phyloP scores from a whole-genome alignment of 2,113 vertebrate species.

The Epinephelus fuscoguttatus region DNA sequence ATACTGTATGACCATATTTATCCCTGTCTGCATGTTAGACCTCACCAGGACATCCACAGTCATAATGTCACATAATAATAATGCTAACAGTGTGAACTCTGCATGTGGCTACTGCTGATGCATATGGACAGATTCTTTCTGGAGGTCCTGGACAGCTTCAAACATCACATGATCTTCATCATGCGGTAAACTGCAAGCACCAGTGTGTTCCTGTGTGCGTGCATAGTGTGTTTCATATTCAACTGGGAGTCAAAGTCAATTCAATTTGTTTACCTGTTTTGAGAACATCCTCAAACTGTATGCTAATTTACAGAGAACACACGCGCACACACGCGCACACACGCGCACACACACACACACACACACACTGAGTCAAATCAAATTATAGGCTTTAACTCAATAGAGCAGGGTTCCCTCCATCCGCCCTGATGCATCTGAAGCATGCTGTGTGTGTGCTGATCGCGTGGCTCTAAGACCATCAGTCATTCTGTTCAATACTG shows the following conservation, averaged over 20 bases:
- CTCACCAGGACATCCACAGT: neutral
- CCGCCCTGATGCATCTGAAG: slow-evolving; percentile 36
- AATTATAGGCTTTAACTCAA: slow-evolving; percentile 73
- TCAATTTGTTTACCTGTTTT: slow-evolving; percentile 21
- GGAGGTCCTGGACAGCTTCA: slow-evolving; percentile 5
- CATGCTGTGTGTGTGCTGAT: neutral
- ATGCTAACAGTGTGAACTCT: neutral
- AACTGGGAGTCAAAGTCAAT: slow-evolving; percentile 16
- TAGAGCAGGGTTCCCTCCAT: slow-evolving; percentile 64
- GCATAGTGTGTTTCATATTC: neutral
- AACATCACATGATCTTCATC: slow-evolving; percentile 38
- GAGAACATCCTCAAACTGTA: slow-evolving; percentile 26
- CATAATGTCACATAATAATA: neutral
- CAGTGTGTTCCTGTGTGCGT: neutral
- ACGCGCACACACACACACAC: slow-evolving; percentile 19
- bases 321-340: slow-evolving; percentile 20
- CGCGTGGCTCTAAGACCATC: neutral
- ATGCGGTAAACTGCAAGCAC: neutral
- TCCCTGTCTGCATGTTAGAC: too few species aligned
- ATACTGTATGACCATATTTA: too few species aligned
- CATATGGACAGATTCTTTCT: neutral
- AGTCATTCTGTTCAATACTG: neutral
- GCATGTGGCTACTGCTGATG: neutral
- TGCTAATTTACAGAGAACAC: neutral
- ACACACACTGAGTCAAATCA: slow-evolving; percentile 54